Conservation (phyloP, 2,113 vertebrate species). For the Gasterosteus aculeatus region DNA sequence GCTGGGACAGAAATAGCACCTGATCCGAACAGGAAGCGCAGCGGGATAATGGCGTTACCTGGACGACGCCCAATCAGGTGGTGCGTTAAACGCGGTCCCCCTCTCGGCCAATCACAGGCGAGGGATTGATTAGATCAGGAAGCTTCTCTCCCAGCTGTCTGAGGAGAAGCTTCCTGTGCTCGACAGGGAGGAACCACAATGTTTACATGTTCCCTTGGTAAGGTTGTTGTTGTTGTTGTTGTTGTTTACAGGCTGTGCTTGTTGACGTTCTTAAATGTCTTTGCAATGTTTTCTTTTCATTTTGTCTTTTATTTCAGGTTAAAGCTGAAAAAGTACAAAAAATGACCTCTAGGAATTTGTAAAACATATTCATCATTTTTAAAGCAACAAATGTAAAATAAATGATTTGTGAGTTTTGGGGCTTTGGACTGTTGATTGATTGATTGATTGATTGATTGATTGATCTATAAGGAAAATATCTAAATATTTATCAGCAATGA, state of each 20-base stretch:
- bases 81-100: constrained; percentile 25
- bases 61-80: constrained; percentile 60
- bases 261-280: background rate
- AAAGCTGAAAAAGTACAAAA: background rate
- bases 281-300: background rate
- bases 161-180: constrained; percentile 48
- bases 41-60: constrained; percentile 68
- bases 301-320: background rate
- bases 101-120: constrained; percentile 71
- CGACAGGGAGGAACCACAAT: constrained; percentile 32
- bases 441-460: too few relatives aligned
- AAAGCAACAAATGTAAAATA: background rate
- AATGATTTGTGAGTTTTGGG: background rate
- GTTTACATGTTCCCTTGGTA: constrained; percentile 38
- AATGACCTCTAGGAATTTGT: background rate
- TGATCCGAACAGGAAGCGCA: constrained; percentile 69
- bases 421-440: background rate
- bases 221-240: constrained; percentile 12
- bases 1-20: constrained; percentile 65
- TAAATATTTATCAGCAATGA: background rate
- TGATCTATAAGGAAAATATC: too few relatives aligned
- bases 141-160: constrained; percentile 2
- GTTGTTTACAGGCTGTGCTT: background rate
- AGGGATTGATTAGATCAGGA: constrained; percentile 52
- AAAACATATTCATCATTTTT: background rate